These are phyloP conservation scores for Pediacus dermestoides DNA, from an alignment of 2,888 invertebrate species.

Conservation along the genomic window DNA sequence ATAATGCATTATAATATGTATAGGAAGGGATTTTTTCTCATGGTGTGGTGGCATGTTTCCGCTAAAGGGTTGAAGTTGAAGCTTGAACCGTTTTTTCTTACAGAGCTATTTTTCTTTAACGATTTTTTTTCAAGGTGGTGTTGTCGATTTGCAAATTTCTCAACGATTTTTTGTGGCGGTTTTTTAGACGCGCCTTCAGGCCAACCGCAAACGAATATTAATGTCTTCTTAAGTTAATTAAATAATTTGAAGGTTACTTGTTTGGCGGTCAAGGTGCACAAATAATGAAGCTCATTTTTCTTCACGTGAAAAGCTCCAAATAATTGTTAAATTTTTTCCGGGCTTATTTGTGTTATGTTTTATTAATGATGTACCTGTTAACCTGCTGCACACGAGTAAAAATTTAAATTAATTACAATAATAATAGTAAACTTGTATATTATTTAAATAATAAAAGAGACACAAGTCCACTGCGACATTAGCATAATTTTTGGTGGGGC, in stretches of 20 bases:
- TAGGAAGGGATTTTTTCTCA: conserved; percentile 43
- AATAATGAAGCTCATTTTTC: too few relatives aligned
- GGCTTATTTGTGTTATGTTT: not conserved
- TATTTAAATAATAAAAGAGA: conserved; percentile 39
- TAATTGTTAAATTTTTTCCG: too few relatives aligned
- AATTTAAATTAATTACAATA: conserved; percentile 37
- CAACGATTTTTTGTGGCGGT: conserved; percentile 16
- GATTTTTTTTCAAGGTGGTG: conserved; percentile 24
- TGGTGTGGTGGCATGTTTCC: conserved; percentile 26
- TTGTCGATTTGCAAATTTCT: conserved; percentile 4
- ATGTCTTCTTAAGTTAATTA: too few relatives aligned
- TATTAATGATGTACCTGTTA: conserved; percentile 7
- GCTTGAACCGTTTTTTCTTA: not conserved
- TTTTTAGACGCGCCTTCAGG: conserved; percentile 1
- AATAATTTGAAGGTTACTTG: too few relatives aligned
- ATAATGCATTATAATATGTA: conserved; percentile 39
- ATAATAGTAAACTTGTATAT: conserved; percentile 34
- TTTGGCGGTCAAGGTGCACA: too few relatives aligned
- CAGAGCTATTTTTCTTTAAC: conserved; percentile 15
- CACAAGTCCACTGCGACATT: conserved; percentile 24
- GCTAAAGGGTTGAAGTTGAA: conserved; percentile 28
- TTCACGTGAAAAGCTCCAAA: too few relatives aligned
- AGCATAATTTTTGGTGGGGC: conserved; percentile 21
- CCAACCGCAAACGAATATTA: too few relatives aligned
- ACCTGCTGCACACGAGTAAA: conserved; percentile 1